Evolutionary conservation across 2,113 vertebrate genomes (phyloP), one percentile per base, ranked within the genome.

Genomic region (Neotoma lepida): DNA sequence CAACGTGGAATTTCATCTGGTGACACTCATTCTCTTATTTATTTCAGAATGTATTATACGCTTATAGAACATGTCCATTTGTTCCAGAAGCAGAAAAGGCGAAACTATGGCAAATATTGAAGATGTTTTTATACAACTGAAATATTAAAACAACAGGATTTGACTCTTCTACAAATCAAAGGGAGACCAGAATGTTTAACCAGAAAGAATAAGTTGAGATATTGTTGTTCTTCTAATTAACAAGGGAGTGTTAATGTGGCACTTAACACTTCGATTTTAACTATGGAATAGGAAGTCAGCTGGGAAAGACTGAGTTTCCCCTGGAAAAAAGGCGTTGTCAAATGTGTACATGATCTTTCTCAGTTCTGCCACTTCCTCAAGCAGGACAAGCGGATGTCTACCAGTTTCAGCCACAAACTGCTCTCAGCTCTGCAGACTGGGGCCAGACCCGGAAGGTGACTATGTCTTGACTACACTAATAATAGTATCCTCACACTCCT

Each of bases 231-330:
- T 80, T 90, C 74, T 97, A 93, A 95, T 96, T 96, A 96, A 89
- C 78, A 91, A 91, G 63, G 74, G 95, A 81, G 89, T 95, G 91
- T 95, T 97, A 96, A 96, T 94, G 87, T 91, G 87, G 39, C 56
- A 80, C 87, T 95, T 97, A 95, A 94, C 96, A 95, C 91, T 96
- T 91, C 80, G 61, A 91, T 66, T 93, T 95, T 94, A 96, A 94
- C 78, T 91, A 92, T 58, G 71, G 64, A 95, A 44, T 74, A 93
- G 54, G 95, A 96, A 94, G 95, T 71, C 89, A 93, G 89, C 54
- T 71, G 35, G 82, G 33, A 94, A 96, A 84, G 49, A 26, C 46
- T 80, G 56, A 73, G 54, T 54, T 51, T 46, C 70, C 85, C 80
- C 20, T 71, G 41, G 80, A 86, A 93, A 96, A 96, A 92, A 80